Percentiles rank a stretch among this genome's conserved stretches.
Evolutionary conservation across 2,113 vertebrate genomes (phyloP).

Genomic region (Ciconia stormi): DNA sequence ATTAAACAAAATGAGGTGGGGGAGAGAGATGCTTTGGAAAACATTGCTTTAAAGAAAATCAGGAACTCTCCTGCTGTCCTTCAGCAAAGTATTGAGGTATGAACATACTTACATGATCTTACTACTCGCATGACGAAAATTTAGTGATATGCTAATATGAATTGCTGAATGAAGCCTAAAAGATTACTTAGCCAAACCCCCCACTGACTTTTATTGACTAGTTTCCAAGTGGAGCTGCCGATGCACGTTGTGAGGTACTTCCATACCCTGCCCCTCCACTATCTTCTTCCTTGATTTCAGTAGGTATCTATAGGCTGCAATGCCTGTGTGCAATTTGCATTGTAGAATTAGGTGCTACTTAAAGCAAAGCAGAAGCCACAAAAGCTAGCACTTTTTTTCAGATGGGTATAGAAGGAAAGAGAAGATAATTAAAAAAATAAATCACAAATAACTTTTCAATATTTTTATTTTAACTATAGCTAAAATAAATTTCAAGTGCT

Average conservation of each 20-base stretch:
- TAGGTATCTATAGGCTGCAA: not conserved
- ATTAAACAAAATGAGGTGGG: conserved; percentile 15
- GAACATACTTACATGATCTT: not conserved
- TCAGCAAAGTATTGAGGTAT: not conserved
- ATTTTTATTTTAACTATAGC: conserved; percentile 33
- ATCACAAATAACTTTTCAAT: not conserved
- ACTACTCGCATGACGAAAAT: not conserved
- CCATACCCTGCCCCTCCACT: not conserved
- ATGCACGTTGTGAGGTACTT: not conserved
- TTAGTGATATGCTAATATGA: not conserved
- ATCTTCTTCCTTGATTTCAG: not conserved
- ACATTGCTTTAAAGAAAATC: conserved; percentile 18
- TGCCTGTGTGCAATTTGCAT: accelerated
- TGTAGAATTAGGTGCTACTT: not conserved
- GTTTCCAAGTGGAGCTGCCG: not conserved
- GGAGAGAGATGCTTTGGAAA: conserved; percentile 12
- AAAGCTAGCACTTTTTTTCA: not conserved
- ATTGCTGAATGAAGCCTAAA: not conserved
- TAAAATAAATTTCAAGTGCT: conserved; percentile 37
- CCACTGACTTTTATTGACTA: not conserved
- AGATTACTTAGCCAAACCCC: not conserved
- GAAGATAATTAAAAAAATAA: not conserved
- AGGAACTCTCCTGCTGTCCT: not conserved
- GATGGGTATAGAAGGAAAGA: not conserved
- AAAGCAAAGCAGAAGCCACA: not conserved